phyloP scores from a whole-genome alignment of 2,797 vertebrate genomes.

The Hozukius guyotensis region DNA sequence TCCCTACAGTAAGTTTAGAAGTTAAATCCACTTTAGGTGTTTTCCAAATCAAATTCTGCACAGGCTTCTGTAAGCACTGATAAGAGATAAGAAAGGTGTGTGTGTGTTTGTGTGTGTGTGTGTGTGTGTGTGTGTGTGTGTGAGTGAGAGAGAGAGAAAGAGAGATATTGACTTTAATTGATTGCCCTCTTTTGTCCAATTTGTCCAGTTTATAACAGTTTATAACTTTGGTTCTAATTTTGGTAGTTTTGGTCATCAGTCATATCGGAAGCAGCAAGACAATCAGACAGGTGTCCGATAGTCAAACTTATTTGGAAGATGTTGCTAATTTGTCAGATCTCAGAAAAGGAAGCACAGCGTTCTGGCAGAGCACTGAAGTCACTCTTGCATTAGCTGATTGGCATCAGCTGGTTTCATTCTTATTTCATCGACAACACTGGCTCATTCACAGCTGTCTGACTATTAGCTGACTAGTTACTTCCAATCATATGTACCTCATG shows the following conservation, averaged over 20 bases:
- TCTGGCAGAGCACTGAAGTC: not conserved
- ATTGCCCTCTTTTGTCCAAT: not conserved
- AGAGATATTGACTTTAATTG: slow-evolving; percentile 21
- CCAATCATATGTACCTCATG: not conserved
- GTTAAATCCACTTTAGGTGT: slow-evolving; percentile 2
- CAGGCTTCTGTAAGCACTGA: not conserved
- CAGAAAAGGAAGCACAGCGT: not conserved
- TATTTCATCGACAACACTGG: not conserved
- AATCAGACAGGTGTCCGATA: not conserved
- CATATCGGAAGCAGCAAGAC: not conserved
- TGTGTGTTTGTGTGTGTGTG: too few species aligned
- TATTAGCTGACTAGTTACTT: not conserved
- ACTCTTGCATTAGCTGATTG: not conserved
- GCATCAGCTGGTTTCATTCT: not conserved
- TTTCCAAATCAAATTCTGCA: slow-evolving; percentile 16
- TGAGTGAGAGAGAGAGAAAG: not conserved
- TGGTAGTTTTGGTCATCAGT: not conserved
- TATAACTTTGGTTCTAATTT: not conserved
- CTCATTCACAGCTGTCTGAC: not conserved
- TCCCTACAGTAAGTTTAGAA: not conserved
- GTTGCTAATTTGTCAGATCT: not conserved
- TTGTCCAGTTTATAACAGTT: not conserved
- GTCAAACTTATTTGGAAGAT: not conserved
- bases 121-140: not conserved
- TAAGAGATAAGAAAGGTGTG: slow-evolving; percentile 1